phyloP scores from a whole-genome alignment of 1,140 invertebrate species.

The Ditylenchus dipsaci region DNA sequence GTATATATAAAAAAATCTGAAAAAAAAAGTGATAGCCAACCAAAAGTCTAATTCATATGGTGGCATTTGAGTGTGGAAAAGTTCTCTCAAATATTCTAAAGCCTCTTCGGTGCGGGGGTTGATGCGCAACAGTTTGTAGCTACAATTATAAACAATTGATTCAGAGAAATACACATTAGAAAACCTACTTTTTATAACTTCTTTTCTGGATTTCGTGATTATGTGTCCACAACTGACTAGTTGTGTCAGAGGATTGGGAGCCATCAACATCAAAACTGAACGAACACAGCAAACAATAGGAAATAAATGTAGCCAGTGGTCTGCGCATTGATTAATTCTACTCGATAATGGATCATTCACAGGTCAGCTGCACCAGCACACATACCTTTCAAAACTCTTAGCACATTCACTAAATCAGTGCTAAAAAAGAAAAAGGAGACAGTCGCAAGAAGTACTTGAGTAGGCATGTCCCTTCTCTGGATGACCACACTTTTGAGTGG shows the following conservation, averaged over 20 bases:
- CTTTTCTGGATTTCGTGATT: neutral
- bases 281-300: neutral
- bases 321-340: neutral
- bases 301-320: neutral
- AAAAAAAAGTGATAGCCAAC: neutral
- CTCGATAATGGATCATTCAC: neutral
- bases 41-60: slow-evolving; percentile 18
- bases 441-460: too few species aligned
- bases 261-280: neutral
- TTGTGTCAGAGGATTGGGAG: neutral
- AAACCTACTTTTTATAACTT: neutral
- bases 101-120: neutral
- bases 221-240: neutral
- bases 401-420: too few species aligned
- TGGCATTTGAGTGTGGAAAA: slow-evolving; percentile 4
- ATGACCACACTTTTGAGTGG: too few species aligned
- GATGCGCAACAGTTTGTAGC: slow-evolving; percentile 1
- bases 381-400: neutral
- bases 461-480: too few species aligned
- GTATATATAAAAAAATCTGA: too few species aligned
- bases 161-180: neutral
- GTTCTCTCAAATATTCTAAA: neutral
- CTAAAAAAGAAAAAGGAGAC: too few species aligned
- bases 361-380: neutral
- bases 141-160: neutral